Percentiles rank a stretch among this genome's conserved stretches.
These are phyloP conservation scores for Hyles euphorbiae DNA, from an alignment of 1,140 invertebrate genomes.

Conservation along the genomic window DNA sequence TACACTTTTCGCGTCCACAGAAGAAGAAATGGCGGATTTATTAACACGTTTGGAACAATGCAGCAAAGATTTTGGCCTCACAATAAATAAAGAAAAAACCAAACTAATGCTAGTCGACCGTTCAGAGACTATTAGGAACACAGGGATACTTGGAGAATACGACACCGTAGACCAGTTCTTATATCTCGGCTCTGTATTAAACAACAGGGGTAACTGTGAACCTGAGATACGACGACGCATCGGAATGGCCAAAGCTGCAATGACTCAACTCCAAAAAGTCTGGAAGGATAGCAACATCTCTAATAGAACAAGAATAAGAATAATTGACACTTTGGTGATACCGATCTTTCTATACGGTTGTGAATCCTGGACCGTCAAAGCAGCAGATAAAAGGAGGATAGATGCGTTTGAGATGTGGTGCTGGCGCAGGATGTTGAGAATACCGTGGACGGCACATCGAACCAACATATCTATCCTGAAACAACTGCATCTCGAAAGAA, in stretches of 20 bases:
- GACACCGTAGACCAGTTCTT: neutral
- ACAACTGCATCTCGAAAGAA: no score
- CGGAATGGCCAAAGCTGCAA: constrained; percentile 13
- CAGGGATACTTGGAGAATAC: no score
- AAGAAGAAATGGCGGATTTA: no score
- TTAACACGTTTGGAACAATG: no score
- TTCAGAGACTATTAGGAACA: no score
- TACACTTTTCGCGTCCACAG: no score
- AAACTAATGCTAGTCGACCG: no score
- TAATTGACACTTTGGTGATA: constrained; percentile 13
- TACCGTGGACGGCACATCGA: constrained; percentile 22
- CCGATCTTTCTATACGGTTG: constrained; percentile 21
- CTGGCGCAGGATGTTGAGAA: constrained; percentile 21
- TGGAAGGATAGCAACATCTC: constrained; percentile 15
- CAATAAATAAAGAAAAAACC: no score
- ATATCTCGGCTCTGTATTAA: neutral
- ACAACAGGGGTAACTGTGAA: neutral
- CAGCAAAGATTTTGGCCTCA: no score
- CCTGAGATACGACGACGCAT: constrained; percentile 9
- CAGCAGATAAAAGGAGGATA: constrained; percentile 18
- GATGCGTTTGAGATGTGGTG: constrained; percentile 34
- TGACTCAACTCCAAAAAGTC: constrained; percentile 13
- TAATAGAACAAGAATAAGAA: constrained; percentile 9
- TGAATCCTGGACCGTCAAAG: constrained; percentile 28
- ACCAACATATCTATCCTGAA: constrained; percentile 8